Evolutionary conservation across 1,140 invertebrate species (phyloP).

Genomic region (Aphelenchoides besseyi): DNA sequence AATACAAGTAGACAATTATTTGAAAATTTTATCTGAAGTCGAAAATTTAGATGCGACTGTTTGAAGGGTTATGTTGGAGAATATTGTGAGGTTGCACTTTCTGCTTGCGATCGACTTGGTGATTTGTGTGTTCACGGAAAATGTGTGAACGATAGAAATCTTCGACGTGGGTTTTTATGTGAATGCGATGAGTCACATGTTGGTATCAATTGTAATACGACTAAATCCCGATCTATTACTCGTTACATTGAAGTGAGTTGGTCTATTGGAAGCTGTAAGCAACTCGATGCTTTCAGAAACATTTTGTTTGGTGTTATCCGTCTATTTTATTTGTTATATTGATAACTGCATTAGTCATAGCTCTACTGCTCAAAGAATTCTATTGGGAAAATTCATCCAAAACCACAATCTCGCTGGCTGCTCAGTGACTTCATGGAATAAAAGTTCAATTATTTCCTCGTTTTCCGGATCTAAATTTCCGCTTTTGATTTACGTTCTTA

Average conservation of each 20-base stretch:
- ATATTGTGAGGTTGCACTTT: not conserved
- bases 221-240: too few species aligned
- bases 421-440: too few species aligned
- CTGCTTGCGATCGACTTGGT: not conserved
- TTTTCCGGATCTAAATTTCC: too few species aligned
- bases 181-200: not conserved
- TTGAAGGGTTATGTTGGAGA: not conserved
- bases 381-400: not conserved
- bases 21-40: not conserved
- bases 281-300: not conserved
- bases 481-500: too few species aligned
- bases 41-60: slow-evolving; percentile 8
- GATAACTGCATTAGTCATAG: not conserved
- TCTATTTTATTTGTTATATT: not conserved
- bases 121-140: not conserved
- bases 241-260: too few species aligned
- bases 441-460: too few species aligned
- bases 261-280: too few species aligned
- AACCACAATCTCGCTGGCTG: too few species aligned
- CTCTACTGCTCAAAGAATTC: not conserved
- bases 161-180: not conserved
- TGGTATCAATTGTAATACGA: not conserved
- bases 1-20: slow-evolving; percentile 9
- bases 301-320: slow-evolving; percentile 1
- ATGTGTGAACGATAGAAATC: not conserved